phyloP scores from a whole-genome alignment of 2,888 invertebrate genomes.

The Ichneumon xanthorius region DNA sequence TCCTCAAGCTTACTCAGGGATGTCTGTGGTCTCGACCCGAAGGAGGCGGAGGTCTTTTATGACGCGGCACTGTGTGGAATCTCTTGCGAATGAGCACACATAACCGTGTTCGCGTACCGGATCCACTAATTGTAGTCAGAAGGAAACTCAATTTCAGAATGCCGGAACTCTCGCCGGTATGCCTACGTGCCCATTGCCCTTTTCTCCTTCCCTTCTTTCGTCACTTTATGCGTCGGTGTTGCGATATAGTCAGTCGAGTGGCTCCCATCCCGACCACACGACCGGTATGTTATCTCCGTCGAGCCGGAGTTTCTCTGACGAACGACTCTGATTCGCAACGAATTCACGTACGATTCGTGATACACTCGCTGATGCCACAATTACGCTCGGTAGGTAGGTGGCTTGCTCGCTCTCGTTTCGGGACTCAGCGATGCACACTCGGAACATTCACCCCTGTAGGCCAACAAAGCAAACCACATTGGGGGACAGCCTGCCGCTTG shows the following conservation, averaged over 20 bases:
- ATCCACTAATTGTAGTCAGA: conserved; percentile 14
- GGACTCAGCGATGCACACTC: not conserved
- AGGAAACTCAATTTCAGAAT: conserved; percentile 23
- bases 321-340: not conserved
- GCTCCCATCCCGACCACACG: not conserved
- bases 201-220: conserved; percentile 1
- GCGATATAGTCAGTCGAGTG: not conserved
- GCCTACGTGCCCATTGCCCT: not conserved
- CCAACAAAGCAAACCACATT: conserved; percentile 18
- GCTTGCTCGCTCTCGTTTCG: not conserved
- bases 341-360: conserved; percentile 12
- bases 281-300: conserved; percentile 8
- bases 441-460: not conserved
- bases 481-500: not conserved
- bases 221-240: not conserved
- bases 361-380: not conserved
- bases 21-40: not conserved
- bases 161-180: not conserved
- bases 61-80: not conserved
- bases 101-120: conserved; percentile 14
- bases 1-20: not conserved
- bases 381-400: not conserved
- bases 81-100: not conserved
- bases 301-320: not conserved
- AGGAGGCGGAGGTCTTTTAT: not conserved